Evolutionary conservation across 2,797 vertebrate genomes (phyloP).

Genomic region (Pipistrellus pygmaeus): DNA sequence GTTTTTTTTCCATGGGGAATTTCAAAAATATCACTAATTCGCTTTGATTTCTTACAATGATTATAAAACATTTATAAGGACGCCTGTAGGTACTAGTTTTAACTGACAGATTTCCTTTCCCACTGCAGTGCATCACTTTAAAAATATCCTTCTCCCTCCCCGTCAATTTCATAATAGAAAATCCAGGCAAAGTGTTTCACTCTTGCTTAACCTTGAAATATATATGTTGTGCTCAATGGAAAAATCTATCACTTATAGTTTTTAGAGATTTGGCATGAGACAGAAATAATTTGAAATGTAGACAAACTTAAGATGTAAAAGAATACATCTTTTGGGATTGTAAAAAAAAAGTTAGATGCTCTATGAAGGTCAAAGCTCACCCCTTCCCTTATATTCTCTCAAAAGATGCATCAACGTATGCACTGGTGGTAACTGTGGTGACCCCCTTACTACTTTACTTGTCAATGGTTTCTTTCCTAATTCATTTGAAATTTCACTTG

Average conservation of each 20-base stretch:
- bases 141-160: constrained; percentile 14
- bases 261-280: constrained; percentile 64
- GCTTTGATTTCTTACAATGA: constrained; percentile 59
- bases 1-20: constrained; percentile 70
- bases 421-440: not conserved
- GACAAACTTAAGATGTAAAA: constrained; percentile 45
- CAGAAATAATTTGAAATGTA: constrained; percentile 36
- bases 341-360: constrained; percentile 24
- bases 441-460: not conserved
- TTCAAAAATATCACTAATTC: constrained; percentile 71
- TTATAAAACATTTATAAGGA: constrained; percentile 67
- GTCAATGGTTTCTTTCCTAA: not conserved
- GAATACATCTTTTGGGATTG: constrained; percentile 40
- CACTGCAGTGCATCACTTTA: not conserved
- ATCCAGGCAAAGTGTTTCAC: constrained; percentile 56
- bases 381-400: not conserved
- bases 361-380: constrained; percentile 64
- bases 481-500: constrained; percentile 47
- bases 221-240: constrained; percentile 47
- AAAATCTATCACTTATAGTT: constrained; percentile 75
- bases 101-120: constrained; percentile 4
- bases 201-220: constrained; percentile 76
- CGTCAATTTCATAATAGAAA: constrained; percentile 63
- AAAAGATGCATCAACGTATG: not conserved
- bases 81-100: constrained; percentile 39